A percentile compares a stretch with the other conserved stretches of the same genome.
These are phyloP conservation scores for Microvelia longipes DNA, from an alignment of 1,140 invertebrate species.

Conservation along the genomic window DNA sequence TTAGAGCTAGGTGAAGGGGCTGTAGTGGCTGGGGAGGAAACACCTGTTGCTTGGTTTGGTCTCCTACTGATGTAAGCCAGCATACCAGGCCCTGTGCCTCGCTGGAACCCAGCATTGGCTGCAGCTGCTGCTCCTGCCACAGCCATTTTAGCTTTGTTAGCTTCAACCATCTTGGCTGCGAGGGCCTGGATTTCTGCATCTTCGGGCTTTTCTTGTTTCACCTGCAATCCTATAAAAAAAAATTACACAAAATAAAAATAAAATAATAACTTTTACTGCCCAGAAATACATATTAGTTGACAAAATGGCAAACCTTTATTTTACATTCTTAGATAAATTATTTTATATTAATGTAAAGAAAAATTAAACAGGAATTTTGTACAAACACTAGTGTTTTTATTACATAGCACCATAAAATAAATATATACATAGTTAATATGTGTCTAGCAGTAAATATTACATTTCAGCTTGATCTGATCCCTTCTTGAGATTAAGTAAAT, in stretches of 20 bases:
- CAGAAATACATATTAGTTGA: too few relatives aligned
- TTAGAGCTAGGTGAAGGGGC: neutral
- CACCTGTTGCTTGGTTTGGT: neutral
- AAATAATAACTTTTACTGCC: neutral
- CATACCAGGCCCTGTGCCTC: slow-evolving; percentile 34
- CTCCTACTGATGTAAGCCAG: slow-evolving; percentile 37
- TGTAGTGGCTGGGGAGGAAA: neutral
- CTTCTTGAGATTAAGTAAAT: too few relatives aligned
- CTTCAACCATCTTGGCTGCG: slow-evolving; percentile 71
- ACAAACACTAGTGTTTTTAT: too few relatives aligned
- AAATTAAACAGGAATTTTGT: too few relatives aligned
- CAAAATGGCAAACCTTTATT: too few relatives aligned
- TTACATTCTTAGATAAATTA: too few relatives aligned
- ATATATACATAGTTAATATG: too few relatives aligned
- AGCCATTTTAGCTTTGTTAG: slow-evolving; percentile 56
- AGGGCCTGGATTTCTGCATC: slow-evolving; percentile 70
- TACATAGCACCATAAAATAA: too few relatives aligned
- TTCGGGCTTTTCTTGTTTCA: slow-evolving; percentile 59
- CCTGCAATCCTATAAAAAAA: slow-evolving; percentile 6
- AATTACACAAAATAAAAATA: neutral
- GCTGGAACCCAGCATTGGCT: slow-evolving; percentile 13
- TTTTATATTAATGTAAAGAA: too few relatives aligned
- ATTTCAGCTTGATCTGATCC: too few relatives aligned
- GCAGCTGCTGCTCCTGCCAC: slow-evolving; percentile 28
- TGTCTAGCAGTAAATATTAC: too few relatives aligned